Evolutionary conservation across 2,888 invertebrate species (phyloP), one percentile per base, ranked within the genome.

Genomic region (Sminthurinus aureus): DNA sequence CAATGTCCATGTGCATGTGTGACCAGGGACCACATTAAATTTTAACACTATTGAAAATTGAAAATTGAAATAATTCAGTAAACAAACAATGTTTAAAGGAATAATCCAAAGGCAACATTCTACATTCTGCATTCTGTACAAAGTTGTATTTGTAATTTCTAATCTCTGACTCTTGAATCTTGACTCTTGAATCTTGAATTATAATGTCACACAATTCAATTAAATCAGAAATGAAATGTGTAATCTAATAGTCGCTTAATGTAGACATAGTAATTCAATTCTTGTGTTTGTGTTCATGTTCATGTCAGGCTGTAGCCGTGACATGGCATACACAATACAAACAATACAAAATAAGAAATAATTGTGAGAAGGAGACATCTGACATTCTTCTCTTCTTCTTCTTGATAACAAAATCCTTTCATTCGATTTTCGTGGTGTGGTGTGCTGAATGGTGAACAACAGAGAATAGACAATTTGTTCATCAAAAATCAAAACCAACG

Each of bases 181-280:
- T n/a, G n/a, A n/a, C n/a, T n/a, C n/a, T 67, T 12, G 20, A 11
- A 66, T 12, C 9, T 22, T 20, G n/a, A 15, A 15, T 11, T n/a
- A 67, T n/a, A 20, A 15, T n/a, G 67, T 20, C 20, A 20, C n/a
- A 67, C 11, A 22, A 67, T 18, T 8, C 6, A 67, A 22, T n/a
- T 20, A 67, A 67, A 67, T 67, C n/a, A 22, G n/a, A n/a, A 38
- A 38, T 38, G 3, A 38, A 38, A 38, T n/a, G n/a, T n/a, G n/a
- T n/a, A n/a, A n/a, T n/a, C n/a, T n/a, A n/a, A n/a, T n/a, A n/a
- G n/a, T n/a, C n/a, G n/a, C n/a, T n/a, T n/a, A n/a, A n/a, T 58
- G 4, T 22, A 66, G 79, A 79, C 79, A 79, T 66, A 26, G 79
- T 79, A 79, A 79, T 79, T 79, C 79, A 67, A 79, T 79, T 79